Evolutionary conservation across 1,140 invertebrate species (phyloP), one percentile per base, ranked within the genome.

Genomic region (Cylas formicarius): DNA sequence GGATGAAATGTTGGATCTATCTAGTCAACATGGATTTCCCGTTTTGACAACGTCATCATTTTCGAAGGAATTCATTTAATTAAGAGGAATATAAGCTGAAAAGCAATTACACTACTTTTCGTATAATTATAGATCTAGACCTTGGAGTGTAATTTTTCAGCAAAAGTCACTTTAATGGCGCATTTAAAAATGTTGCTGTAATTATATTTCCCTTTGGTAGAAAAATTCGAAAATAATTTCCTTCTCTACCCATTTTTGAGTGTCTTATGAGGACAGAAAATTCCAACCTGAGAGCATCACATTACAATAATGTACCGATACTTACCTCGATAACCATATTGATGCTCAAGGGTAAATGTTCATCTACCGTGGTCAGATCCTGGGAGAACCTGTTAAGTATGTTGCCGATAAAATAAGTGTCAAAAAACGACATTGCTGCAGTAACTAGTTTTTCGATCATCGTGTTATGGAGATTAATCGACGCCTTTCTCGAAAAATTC

Each of bases 381-480:
- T 56, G 54, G 2, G 59, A 59, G 35, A 61, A 58, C 37, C 57
- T 38, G 13, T 59, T 61, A 9, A 61, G 22, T 19, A 61, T 58
- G 51, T 56, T 61, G 14, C 59, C 59, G n/a, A 57, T 52, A 20
- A 60, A 49, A 50, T 61, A 47, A 1, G 44, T 46, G 33, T 62
- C 57, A 29, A 60, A 62, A 28, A 62, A 62, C 3, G 40, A 23
- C 57, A 62, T 62, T 8, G 50, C 38, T 14, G 55, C 56, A 21
- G 55, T 45, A 4, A 62, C 32, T 17, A 62, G 39, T 7, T 48
- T 55, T 1, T 18, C 23, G 2, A 52, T 49, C 41, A 58, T 55
- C 18, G 31, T 38, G 16, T 60, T 57, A 31, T 60, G 57, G 16
- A 60, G 14, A 14, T 56, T 56, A 8, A 56, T 45, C 1, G 56